These are phyloP conservation scores for Cylloceria caligata DNA, from an alignment of 2,888 invertebrate species.

Conservation along the genomic window DNA sequence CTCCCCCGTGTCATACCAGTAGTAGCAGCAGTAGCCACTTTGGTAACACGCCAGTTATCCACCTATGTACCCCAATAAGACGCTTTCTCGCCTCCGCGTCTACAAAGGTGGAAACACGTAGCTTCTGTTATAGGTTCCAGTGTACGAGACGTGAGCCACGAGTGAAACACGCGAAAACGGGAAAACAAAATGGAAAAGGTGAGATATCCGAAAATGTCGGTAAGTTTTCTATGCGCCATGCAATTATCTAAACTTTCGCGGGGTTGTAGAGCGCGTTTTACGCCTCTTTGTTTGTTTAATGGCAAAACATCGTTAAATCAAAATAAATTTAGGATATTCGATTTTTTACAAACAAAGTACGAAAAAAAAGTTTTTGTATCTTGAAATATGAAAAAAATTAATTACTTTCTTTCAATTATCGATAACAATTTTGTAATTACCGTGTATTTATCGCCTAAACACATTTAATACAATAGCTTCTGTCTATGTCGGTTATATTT, in stretches of 20 bases:
- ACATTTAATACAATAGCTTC: background rate
- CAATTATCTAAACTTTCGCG: background rate
- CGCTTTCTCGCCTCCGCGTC: slow-evolving; percentile 28
- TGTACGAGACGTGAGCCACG: background rate
- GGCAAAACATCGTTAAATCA: background rate
- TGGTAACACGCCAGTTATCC: slow-evolving; percentile 60
- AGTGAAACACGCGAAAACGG: background rate
- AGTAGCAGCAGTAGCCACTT: slow-evolving; percentile 37
- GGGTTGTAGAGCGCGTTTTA: background rate
- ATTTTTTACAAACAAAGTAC: background rate
- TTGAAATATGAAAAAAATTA: background rate
- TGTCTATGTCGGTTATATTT: background rate
- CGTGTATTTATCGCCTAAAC: background rate
- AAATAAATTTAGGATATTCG: background rate
- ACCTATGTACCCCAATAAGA: slow-evolving; percentile 38
- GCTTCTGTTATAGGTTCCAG: slow-evolving; percentile 15
- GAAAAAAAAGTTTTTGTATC: background rate
- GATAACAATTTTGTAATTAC: background rate
- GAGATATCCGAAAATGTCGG: slow-evolving; percentile 15
- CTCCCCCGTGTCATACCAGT: background rate
- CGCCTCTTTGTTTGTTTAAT: background rate
- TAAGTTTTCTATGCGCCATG: too few relatives aligned
- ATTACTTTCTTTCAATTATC: background rate
- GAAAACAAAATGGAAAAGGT: slow-evolving; percentile 3
- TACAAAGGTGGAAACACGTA: slow-evolving; percentile 42